Percentiles rank a stretch among this genome's conserved stretches.
Conservation (phyloP, 2,888 invertebrate species). For the Spilosoma lubricipeda region DNA sequence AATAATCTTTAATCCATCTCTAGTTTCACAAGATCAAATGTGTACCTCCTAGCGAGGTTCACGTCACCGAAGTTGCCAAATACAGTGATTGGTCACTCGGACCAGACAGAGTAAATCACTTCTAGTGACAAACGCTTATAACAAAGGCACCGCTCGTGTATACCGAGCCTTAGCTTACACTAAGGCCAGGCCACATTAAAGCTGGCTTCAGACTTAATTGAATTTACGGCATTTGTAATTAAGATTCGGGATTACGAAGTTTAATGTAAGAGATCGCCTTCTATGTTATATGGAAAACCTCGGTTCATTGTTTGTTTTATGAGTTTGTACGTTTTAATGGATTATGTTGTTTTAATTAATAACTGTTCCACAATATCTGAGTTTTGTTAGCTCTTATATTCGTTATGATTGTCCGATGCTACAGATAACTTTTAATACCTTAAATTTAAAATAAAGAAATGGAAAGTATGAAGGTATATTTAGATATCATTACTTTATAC, state of each 20-base stretch:
- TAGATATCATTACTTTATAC: neutral
- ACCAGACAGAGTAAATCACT: constrained; percentile 52
- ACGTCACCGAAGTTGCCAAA: constrained; percentile 34
- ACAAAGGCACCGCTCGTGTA: constrained; percentile 49
- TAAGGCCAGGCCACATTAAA: constrained; percentile 24
- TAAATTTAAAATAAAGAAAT: too few species aligned
- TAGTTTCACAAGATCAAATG: neutral
- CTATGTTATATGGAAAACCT: constrained; percentile 20
- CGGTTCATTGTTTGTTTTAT: constrained; percentile 12
- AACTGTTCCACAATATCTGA: neutral
- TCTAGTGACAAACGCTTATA: constrained; percentile 57
- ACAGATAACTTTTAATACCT: too few species aligned
- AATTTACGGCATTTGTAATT: constrained; percentile 46
- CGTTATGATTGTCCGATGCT: neutral
- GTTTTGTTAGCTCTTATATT: neutral
- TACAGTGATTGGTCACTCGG: constrained; percentile 53
- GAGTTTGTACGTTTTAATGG: constrained; percentile 6
- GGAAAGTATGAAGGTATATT: too few species aligned
- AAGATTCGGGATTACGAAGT: constrained; percentile 47
- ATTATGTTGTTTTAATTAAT: constrained; percentile 5
- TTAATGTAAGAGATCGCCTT: constrained; percentile 32
- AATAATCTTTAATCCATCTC: neutral
- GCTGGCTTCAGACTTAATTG: constrained; percentile 39
- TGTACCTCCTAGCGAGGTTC: neutral
- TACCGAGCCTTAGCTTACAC: constrained; percentile 46